Evolutionary conservation across 2,113 vertebrate genomes (phyloP).

Genomic region (Vicugna pacos): DNA sequence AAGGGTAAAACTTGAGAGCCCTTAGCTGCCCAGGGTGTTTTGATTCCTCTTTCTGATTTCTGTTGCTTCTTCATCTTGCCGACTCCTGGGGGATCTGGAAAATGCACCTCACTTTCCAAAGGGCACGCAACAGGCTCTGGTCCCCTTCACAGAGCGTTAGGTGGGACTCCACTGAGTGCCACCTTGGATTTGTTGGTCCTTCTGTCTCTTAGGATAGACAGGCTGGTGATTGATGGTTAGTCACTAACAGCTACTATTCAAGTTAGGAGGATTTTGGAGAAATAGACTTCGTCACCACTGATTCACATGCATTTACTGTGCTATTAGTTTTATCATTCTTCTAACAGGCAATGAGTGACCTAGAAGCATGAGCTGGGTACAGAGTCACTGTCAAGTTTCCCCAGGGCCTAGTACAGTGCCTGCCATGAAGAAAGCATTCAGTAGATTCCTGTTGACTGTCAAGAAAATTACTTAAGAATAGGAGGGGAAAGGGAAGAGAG

Average conservation of each 20-base stretch:
- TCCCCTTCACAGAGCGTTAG: background rate
- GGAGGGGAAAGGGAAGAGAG: background rate
- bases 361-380: background rate
- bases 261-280: background rate
- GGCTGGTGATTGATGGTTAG: background rate
- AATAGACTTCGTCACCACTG: background rate
- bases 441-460: background rate
- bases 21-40: background rate
- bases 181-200: background rate
- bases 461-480: background rate
- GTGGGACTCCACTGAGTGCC: accelerated
- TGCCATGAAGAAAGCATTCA: background rate
- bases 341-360: background rate
- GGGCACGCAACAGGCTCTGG: accelerated
- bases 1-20: background rate
- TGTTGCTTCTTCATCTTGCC: background rate
- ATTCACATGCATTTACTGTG: background rate
- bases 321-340: background rate
- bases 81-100: background rate
- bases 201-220: background rate
- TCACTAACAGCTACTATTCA: background rate
- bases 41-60: conserved; percentile 10
- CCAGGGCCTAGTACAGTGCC: background rate
- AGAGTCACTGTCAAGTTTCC: background rate
- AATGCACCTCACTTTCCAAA: background rate